phyloP scores from a whole-genome alignment of 2,797 vertebrate species.

The Odontamblyopus rebecca region DNA sequence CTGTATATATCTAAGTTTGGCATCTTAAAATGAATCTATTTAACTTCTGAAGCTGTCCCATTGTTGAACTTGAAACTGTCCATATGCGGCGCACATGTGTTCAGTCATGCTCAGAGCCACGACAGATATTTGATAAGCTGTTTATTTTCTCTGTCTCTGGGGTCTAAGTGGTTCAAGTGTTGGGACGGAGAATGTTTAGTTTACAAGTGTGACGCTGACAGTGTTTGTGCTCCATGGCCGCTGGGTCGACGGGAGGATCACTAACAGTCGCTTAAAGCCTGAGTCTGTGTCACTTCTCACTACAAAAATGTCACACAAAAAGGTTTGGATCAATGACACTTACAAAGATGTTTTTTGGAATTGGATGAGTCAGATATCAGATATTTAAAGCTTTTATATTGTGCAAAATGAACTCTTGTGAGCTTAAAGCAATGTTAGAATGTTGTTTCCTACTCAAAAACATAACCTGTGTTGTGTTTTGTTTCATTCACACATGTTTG shows the following conservation, averaged over 20 bases:
- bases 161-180: constrained; percentile 67
- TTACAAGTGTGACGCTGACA: constrained; percentile 56
- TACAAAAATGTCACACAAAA: constrained; percentile 18
- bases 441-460: too few relatives aligned
- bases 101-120: constrained; percentile 25
- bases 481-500: too few relatives aligned
- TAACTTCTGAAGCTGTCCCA: neutral
- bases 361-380: too few relatives aligned
- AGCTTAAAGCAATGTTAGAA: too few relatives aligned
- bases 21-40: neutral
- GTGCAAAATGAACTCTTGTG: too few relatives aligned
- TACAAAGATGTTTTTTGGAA: too few relatives aligned
- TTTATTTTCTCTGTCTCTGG: constrained; percentile 62
- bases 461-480: too few relatives aligned
- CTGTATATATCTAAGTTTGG: neutral
- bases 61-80: neutral
- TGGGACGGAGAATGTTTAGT: constrained; percentile 68
- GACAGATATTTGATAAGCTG: constrained; percentile 62
- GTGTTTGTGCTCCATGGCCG: constrained; percentile 50
- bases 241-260: constrained; percentile 39
- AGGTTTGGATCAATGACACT: neutral
- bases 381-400: too few relatives aligned
- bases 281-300: constrained; percentile 29
- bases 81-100: constrained; percentile 21
- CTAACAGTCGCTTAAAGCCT: constrained; percentile 30